These are phyloP conservation scores for Sthenelais limicola DNA, from an alignment of 2,888 invertebrate genomes.

Conservation along the genomic window DNA sequence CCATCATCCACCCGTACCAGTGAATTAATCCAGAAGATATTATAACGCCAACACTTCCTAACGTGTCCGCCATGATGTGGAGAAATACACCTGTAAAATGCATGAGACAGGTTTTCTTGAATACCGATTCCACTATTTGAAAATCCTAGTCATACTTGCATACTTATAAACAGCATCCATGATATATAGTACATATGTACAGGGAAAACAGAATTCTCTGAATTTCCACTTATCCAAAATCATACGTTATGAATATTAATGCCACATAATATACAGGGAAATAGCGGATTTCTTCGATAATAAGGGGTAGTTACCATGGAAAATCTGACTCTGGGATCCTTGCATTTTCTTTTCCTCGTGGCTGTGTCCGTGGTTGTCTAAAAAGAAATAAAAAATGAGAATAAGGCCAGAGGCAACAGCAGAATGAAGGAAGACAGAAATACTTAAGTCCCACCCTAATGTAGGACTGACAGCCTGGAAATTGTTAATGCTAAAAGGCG, in stretches of 20 bases:
- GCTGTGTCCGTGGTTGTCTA: slow-evolving; percentile 29
- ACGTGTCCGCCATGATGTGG: slow-evolving; percentile 95
- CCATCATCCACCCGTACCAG: slow-evolving; percentile 98
- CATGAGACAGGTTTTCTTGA: too few species aligned
- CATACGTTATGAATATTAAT: too few species aligned
- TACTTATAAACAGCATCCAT: slow-evolving; percentile 13
- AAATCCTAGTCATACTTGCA: not conserved
- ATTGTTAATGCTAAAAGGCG: too few species aligned
- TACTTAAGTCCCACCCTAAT: too few species aligned
- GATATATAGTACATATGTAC: too few species aligned
- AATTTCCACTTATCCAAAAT: too few species aligned
- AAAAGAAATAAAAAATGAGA: not conserved
- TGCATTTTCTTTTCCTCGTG: slow-evolving; percentile 31
- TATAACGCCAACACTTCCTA: slow-evolving; percentile 97
- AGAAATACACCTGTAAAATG: slow-evolving; percentile 87
- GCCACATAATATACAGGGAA: too few species aligned
- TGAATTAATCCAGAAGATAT: slow-evolving; percentile 94
- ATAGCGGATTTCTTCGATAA: too few species aligned
- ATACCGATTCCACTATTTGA: slow-evolving; percentile 1
- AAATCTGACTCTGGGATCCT: slow-evolving; percentile 79
- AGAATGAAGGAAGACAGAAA: too few species aligned
- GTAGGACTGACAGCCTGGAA: too few species aligned
- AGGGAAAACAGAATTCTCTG: too few species aligned
- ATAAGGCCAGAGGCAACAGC: too few species aligned
- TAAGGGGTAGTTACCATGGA: slow-evolving; percentile 72